Evolutionary conservation across 92 coral and sea anemone genomes (phyloP).

Genomic region (Bergia sp.): DNA sequence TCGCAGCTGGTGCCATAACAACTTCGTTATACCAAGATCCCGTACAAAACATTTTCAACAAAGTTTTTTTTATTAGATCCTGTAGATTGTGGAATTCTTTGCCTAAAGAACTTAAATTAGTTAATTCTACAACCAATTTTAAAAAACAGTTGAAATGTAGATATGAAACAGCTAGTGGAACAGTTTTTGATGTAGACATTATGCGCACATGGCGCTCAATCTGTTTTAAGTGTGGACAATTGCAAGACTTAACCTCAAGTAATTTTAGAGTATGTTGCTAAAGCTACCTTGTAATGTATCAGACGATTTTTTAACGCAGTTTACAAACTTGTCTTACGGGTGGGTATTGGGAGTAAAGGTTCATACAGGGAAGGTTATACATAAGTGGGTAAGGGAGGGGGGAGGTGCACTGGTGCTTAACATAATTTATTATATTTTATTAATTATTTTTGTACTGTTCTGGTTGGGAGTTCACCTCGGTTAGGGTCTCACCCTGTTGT

Average conservation of each 20-base stretch:
- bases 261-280: conserved; percentile 8
- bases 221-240: conserved; percentile 16
- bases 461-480: not conserved
- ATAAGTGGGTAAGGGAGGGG: too few relatives aligned
- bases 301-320: not conserved
- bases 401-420: too few relatives aligned
- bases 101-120: not conserved
- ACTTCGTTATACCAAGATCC: conserved; percentile 22
- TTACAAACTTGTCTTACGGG: too few relatives aligned
- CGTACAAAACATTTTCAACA: not conserved
- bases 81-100: conserved; percentile 33
- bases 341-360: too few relatives aligned
- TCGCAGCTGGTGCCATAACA: conserved; percentile 21
- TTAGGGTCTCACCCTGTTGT: too few relatives aligned
- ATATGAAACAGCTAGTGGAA: not conserved
- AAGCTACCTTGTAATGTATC: conserved; percentile 5
- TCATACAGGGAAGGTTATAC: too few relatives aligned
- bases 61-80: conserved; percentile 27
- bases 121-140: not conserved
- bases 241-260: conserved; percentile 10
- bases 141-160: too few relatives aligned
- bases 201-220: not conserved
- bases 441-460: not conserved
- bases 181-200: not conserved
- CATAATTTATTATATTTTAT: too few relatives aligned